phyloP scores from a whole-genome alignment of 2,113 vertebrate genomes.

The Ginglymostoma cirratum region DNA sequence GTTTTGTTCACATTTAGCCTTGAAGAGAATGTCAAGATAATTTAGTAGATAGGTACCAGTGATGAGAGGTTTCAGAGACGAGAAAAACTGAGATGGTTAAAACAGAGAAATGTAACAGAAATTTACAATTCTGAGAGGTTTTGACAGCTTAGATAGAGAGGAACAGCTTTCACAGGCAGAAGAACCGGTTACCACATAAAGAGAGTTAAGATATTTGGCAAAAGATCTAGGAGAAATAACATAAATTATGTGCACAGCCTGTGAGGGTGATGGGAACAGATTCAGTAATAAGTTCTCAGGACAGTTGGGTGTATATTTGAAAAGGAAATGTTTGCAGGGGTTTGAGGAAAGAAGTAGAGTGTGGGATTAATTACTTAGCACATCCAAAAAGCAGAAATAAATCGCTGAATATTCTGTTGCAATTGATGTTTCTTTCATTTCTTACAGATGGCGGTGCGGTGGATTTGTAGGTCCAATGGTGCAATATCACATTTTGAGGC shows the following conservation, averaged over 20 bases:
- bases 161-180: not conserved
- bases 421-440: not conserved
- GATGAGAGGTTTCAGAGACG: not conserved
- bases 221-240: not conserved
- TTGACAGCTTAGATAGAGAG: not conserved
- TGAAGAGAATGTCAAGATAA: not conserved
- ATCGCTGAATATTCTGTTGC: no score
- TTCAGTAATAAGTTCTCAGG: not conserved
- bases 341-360: not conserved
- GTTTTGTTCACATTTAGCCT: not conserved
- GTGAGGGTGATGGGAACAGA: not conserved
- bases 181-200: not conserved
- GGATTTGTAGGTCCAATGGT: no score
- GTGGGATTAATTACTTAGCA: not conserved
- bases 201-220: not conserved
- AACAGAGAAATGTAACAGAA: not conserved
- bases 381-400: not conserved
- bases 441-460: no score
- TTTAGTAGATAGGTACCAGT: not conserved
- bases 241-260: not conserved
- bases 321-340: not conserved
- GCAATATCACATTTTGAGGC: no score
- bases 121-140: not conserved
- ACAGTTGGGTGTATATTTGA: not conserved
- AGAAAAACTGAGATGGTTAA: not conserved